These are phyloP conservation scores for Apis florea DNA, from an alignment of 1,140 invertebrate species.

Conservation along the genomic window DNA sequence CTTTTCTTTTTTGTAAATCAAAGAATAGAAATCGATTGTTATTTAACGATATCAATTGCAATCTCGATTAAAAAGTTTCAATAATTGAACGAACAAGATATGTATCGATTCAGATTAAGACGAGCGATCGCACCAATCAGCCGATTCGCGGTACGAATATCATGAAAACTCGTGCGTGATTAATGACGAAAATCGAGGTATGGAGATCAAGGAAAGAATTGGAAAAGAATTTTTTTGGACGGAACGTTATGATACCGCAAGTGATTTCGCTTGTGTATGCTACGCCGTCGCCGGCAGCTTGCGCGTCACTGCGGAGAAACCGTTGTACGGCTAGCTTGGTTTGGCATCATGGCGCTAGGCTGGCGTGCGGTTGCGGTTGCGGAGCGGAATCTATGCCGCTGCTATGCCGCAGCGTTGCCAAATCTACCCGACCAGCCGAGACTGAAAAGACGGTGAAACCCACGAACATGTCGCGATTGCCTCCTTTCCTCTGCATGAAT, in stretches of 20 bases:
- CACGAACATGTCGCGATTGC: conserved; percentile 16
- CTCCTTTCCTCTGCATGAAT: conserved; percentile 11
- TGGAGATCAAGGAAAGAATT: not conserved
- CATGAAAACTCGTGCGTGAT: not conserved
- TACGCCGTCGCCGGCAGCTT: conserved; percentile 65
- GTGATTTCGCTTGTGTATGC: conserved; percentile 24
- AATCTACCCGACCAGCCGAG: conserved; percentile 39
- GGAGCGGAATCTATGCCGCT: conserved; percentile 74
- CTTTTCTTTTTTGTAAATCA: too few relatives aligned
- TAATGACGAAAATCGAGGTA: not conserved
- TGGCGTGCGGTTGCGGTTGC: conserved; percentile 72
- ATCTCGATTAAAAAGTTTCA: not conserved
- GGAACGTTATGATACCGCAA: conserved; percentile 48
- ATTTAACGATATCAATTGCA: not conserved
- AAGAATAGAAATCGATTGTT: not conserved
- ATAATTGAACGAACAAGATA: not conserved
- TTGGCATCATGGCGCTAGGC: conserved; percentile 63
- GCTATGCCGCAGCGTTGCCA: conserved; percentile 65
- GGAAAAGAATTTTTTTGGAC: conserved; percentile 11
- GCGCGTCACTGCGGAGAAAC: conserved; percentile 75
- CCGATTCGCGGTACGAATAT: not conserved
- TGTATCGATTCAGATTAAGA: conserved; percentile 39
- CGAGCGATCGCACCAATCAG: not conserved
- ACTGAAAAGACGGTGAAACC: conserved; percentile 54
- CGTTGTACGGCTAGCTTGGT: conserved; percentile 64